These are phyloP conservation scores for Listronotus oregonensis DNA, from an alignment of 1,140 invertebrate species.

Conservation along the genomic window DNA sequence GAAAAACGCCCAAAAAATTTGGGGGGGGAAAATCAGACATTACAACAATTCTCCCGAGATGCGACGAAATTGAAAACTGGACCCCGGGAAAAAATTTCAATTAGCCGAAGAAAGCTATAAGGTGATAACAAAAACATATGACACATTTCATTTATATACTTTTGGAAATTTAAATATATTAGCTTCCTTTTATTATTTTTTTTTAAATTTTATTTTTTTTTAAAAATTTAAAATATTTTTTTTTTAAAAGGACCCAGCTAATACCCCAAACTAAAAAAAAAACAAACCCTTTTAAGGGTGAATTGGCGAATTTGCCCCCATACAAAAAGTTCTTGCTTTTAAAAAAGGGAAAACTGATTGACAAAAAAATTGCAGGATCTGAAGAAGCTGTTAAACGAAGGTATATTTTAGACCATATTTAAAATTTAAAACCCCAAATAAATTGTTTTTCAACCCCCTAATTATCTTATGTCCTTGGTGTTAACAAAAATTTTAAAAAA, in stretches of 20 bases:
- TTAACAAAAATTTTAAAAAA: too few species aligned
- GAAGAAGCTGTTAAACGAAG: conserved; percentile 90
- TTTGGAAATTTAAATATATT: too few species aligned
- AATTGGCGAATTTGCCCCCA: conserved; percentile 95
- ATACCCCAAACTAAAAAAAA: conserved; percentile 96
- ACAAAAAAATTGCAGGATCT: conserved; percentile 87
- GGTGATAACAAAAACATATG: too few species aligned
- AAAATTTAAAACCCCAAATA: too few species aligned
- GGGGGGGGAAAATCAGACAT: conserved; percentile 96
- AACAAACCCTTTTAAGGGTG: conserved; percentile 99
- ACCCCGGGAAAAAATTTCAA: conserved; percentile 96
- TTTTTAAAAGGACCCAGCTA: conserved; percentile 70
- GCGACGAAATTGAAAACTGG: conserved; percentile 99
- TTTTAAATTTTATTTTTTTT: too few species aligned
- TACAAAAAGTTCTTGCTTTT: conserved; percentile 90
- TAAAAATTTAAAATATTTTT: too few species aligned
- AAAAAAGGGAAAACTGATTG: conserved; percentile 96
- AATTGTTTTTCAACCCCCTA: neutral
- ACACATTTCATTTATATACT: too few species aligned
- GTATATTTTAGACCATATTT: conserved; percentile 18
- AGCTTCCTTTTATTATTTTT: too few species aligned
- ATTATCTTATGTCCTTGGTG: too few species aligned
- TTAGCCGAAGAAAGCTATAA: conserved; percentile 98
- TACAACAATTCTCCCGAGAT: conserved; percentile 98
- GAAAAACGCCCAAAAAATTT: conserved; percentile 95